Evolutionary conservation across 2,113 vertebrate species (phyloP).

Genomic region (Epinephelus moara): DNA sequence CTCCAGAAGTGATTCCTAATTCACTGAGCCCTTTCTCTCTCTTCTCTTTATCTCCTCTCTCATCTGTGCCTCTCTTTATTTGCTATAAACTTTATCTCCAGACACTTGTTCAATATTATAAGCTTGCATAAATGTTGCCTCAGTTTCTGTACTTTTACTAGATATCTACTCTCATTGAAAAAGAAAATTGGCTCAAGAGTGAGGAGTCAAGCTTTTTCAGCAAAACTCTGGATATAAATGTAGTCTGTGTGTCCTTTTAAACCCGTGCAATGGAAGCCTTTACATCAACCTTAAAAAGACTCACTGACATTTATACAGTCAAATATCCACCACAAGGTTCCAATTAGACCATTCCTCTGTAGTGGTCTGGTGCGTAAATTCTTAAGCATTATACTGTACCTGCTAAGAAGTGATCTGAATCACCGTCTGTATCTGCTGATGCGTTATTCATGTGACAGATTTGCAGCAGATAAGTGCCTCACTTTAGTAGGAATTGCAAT

Average conservation of each 20-base stretch:
- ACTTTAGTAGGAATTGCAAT: conserved; percentile 56
- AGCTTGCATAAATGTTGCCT: conserved; percentile 53
- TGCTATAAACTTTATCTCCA: conserved; percentile 49
- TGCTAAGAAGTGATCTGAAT: conserved; percentile 39
- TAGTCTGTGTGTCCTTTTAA: conserved; percentile 19
- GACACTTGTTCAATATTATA: conserved; percentile 61
- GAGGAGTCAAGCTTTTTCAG: conserved; percentile 28
- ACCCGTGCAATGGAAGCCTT: conserved; percentile 7
- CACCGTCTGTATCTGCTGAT: conserved; percentile 42
- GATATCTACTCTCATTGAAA: conserved; percentile 52
- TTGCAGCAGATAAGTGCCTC: conserved; percentile 66
- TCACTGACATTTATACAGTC: conserved; percentile 57
- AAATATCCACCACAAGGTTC: conserved; percentile 33
- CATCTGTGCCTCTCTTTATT: conserved; percentile 43
- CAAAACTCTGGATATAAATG: conserved; percentile 21
- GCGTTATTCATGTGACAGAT: conserved; percentile 70
- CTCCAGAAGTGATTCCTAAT: conserved; percentile 54
- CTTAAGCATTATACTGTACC: conserved; percentile 16
- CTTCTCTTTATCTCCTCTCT: conserved; percentile 41
- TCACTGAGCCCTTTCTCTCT: conserved; percentile 44
- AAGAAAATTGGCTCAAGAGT: conserved; percentile 16
- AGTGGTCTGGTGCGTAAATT: conserved; percentile 11
- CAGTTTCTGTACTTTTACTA: conserved; percentile 42
- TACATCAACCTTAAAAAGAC: conserved; percentile 45
- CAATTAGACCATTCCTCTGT: conserved; percentile 49